phyloP scores from a whole-genome alignment of 2,888 invertebrate genomes.

The Cremastobaeus sp. region DNA sequence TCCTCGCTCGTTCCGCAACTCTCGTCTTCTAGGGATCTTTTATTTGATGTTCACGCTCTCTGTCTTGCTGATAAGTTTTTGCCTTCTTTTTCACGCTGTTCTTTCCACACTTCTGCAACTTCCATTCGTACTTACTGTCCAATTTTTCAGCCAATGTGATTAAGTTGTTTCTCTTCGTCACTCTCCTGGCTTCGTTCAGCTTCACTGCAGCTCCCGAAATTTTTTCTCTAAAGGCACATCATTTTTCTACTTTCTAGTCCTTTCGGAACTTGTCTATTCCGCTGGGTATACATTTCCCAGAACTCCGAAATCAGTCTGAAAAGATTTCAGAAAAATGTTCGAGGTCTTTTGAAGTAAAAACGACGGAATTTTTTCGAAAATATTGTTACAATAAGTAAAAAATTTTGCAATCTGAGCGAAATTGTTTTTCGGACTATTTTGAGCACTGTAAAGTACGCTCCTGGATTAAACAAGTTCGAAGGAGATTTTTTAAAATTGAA shows the following conservation, averaged over 20 bases:
- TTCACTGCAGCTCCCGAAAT: constrained; percentile 32
- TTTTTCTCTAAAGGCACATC: constrained; percentile 37
- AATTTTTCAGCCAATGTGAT: constrained; percentile 54
- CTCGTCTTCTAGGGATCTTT: constrained; percentile 8
- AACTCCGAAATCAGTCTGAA: constrained; percentile 25
- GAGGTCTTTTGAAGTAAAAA: background rate
- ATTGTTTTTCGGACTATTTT: too few species aligned
- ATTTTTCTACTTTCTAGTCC: constrained; percentile 32
- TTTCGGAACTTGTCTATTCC: constrained; percentile 25
- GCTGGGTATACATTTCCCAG: constrained; percentile 21
- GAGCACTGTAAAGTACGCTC: too few species aligned
- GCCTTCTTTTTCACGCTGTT: constrained; percentile 7
- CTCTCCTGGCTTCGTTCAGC: constrained; percentile 30
- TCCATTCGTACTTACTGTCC: constrained; percentile 49
- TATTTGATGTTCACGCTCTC: constrained; percentile 34
- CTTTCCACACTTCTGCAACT: constrained; percentile 25
- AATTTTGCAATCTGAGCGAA: too few species aligned
- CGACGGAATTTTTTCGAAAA: too few species aligned
- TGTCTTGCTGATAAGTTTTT: constrained; percentile 37
- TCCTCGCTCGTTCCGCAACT: background rate
- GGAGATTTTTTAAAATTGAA: too few species aligned
- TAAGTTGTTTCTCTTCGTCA: constrained; percentile 55
- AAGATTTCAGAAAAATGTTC: constrained; percentile 1
- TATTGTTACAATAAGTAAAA: too few species aligned
- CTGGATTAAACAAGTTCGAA: too few species aligned